Conservation (phyloP, 2,888 invertebrate species). For the Agonopterix alstromeriana region DNA sequence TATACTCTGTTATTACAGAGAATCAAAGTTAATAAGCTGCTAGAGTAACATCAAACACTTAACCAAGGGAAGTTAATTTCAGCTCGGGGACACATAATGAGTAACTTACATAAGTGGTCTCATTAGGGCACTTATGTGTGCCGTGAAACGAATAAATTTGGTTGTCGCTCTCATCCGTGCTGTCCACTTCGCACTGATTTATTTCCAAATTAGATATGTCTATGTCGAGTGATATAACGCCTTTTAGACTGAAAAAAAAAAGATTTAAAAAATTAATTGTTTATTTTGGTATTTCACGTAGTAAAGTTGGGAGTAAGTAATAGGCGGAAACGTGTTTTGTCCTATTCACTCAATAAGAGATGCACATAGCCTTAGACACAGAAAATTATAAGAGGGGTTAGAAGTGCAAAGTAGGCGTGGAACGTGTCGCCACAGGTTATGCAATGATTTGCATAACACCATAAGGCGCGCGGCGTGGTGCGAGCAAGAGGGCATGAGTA, state of each 20-base stretch:
- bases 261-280: neutral
- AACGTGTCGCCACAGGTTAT: too few species aligned
- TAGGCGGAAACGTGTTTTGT: too few species aligned
- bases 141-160: constrained; percentile 89
- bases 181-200: constrained; percentile 87
- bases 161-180: constrained; percentile 51
- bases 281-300: too few species aligned
- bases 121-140: constrained; percentile 92
- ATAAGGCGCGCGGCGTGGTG: too few species aligned
- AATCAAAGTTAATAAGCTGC: neutral
- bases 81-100: neutral
- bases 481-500: too few species aligned
- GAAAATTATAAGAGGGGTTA: too few species aligned
- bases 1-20: neutral
- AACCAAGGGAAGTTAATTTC: too few species aligned
- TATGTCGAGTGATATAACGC: constrained; percentile 81
- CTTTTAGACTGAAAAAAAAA: constrained; percentile 50
- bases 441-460: too few species aligned
- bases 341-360: too few species aligned
- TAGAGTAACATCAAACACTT: neutral
- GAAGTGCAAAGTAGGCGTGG: too few species aligned
- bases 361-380: too few species aligned
- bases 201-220: constrained; percentile 88
- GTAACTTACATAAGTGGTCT: constrained; percentile 84
- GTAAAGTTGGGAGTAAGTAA: too few species aligned